Percentiles rank a stretch among this genome's conserved stretches.
Conservation (phyloP, 1,140 invertebrate species). For the Drosophila leontia region DNA sequence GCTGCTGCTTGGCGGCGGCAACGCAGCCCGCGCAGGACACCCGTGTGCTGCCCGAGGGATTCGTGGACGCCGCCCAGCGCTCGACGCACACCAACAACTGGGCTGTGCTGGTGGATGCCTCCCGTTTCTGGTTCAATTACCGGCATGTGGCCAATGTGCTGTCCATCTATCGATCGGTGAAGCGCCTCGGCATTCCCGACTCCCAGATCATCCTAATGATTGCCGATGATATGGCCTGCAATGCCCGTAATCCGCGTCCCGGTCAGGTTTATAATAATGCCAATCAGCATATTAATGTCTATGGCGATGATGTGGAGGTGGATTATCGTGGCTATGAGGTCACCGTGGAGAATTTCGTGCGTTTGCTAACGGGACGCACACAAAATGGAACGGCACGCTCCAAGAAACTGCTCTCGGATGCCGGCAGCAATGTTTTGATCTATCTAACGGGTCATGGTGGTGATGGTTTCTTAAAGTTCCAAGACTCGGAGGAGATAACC, state of each 20-base stretch:
- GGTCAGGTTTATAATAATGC: conserved; percentile 99
- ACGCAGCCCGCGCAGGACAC: conserved; percentile 28
- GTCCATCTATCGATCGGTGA: conserved; percentile 99
- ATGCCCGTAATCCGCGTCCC: conserved; percentile 98
- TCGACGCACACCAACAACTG: conserved; percentile 98
- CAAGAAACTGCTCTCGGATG: conserved; percentile 97
- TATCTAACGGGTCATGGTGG: conserved; percentile 99
- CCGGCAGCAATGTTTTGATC: conserved; percentile 98
- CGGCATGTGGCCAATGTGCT: conserved; percentile 99
- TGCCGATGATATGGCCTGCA: conserved; percentile 99
- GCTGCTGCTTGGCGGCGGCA: background rate
- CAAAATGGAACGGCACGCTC: conserved; percentile 96
- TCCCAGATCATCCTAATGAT: conserved; percentile 99
- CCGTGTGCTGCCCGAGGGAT: conserved; percentile 64
- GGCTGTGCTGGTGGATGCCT: conserved; percentile 99
- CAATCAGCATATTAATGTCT: conserved; percentile 99
- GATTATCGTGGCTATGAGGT: conserved; percentile 99
- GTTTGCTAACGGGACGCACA: conserved; percentile 96
- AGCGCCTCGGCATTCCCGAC: conserved; percentile 98
- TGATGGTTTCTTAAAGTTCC: conserved; percentile 99
- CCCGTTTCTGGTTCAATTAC: conserved; percentile 99
- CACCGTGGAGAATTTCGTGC: conserved; percentile 99
- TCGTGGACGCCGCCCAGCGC: conserved; percentile 69
- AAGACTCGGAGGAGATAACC: conserved; percentile 99
- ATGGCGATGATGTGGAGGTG: conserved; percentile 99